Evolutionary conservation across 2,113 vertebrate species (phyloP), one percentile per base, ranked within the genome.

Genomic region (Scytalopus superciliaris): DNA sequence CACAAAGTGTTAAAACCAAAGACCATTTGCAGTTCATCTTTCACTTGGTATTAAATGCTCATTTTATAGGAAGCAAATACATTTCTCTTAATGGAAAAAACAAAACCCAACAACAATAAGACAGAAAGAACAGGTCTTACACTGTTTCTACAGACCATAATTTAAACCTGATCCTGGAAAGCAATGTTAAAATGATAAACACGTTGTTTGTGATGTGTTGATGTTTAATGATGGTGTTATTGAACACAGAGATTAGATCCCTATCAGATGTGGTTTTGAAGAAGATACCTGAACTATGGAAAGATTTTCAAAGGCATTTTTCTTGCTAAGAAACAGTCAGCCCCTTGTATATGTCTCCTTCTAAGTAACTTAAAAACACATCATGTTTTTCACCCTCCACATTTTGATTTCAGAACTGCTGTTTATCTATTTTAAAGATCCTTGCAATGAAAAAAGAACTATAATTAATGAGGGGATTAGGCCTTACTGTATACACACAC

Each of bases 181-280:
- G 91, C 76, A 97, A 98, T 98, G 97, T 44, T 79, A 85, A 96
- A 97, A 98, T 98, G 92, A 99, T 98, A 96, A 98, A 98, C 98
- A 97, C 93, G 97, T 90, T 96, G 89, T 96, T 89, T 81, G 95
- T 97, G 98, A 99, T 95, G 72, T 94, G 97, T 98, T 96, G 97
- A 95, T 94, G 95, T 99, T 98, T 98, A 98, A 99, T 98, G 97
- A 95, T 97, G 96, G 97, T 97, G 95, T 93, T 98, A 98, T 98
- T 98, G 98, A 99, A 96, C 95, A 95, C 74, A 42, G 97, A 98
- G 98, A 98, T 98, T 92, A 98, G 97, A 98, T 97, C 95, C 96
- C 87, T 98, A 97, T 98, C 98, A 97, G 95, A 98, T 98, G 98
- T 89, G 96, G 95, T 98, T 98, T 98, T 98, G 97, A 98, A 98